Conservation (phyloP, 2,113 vertebrate species). For the Loxodonta africana region DNA sequence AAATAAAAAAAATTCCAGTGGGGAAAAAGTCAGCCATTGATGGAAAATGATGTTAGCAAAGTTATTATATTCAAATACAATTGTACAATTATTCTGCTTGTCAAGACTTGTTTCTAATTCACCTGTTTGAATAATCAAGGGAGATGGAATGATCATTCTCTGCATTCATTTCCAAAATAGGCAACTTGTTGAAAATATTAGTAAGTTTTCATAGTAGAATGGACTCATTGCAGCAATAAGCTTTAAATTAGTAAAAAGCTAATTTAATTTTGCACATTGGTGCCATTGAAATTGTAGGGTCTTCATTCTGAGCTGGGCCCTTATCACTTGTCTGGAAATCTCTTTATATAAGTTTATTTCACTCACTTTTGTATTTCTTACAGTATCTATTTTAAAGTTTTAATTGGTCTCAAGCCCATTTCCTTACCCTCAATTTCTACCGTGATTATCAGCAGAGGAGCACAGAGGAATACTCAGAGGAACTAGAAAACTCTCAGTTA, state of each 20-base stretch:
- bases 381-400: not conserved
- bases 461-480: not conserved
- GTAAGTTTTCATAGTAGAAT: constrained; percentile 15
- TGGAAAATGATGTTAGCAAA: constrained; percentile 25
- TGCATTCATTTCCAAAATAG: not conserved
- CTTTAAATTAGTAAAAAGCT: constrained; percentile 45
- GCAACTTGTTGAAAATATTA: constrained; percentile 30
- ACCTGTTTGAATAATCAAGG: constrained; percentile 59
- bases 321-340: not conserved
- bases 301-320: not conserved
- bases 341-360: constrained; percentile 1
- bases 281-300: not conserved
- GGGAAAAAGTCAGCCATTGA: not conserved
- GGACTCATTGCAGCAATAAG: not conserved
- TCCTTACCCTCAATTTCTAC: not conserved
- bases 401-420: not conserved
- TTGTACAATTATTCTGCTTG: not conserved
- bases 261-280: not conserved
- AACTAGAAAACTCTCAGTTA: not conserved
- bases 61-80: constrained; percentile 36
- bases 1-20: not conserved
- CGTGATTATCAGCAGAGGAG: not conserved
- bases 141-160: not conserved
- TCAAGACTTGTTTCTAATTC: constrained; percentile 62
- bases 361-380: not conserved